These are phyloP conservation scores for Temnopleurus reevesii DNA, from an alignment of 53 echinoderm and acorn worm genomes.

Conservation along the genomic window DNA sequence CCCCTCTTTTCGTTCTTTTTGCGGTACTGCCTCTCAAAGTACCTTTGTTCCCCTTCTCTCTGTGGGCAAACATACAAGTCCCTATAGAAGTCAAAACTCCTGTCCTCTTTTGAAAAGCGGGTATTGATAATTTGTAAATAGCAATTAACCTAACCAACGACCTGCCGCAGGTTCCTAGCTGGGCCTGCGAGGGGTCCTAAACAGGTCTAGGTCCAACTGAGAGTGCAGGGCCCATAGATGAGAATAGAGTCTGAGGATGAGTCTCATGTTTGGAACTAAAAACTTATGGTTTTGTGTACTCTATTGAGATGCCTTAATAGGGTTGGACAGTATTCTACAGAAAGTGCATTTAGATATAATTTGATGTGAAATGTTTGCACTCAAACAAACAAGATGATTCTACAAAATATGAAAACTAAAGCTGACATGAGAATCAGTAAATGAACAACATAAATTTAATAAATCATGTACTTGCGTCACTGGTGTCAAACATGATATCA, in stretches of 20 bases:
- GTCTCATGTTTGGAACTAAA: neutral
- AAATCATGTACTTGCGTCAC: too few species aligned
- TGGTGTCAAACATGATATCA: too few species aligned
- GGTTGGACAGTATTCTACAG: too few species aligned
- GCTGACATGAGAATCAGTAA: too few species aligned
- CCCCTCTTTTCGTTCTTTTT: neutral
- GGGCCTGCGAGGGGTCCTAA: constrained; percentile 2
- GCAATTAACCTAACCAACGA: constrained; percentile 51
- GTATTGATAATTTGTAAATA: constrained; percentile 61
- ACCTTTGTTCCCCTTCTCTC: constrained; percentile 8
- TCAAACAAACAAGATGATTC: too few species aligned
- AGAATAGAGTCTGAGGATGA: neutral
- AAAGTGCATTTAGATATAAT: too few species aligned
- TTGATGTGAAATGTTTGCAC: too few species aligned
- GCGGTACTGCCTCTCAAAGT: neutral
- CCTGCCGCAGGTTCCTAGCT: constrained; percentile 40
- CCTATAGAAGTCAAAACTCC: constrained; percentile 40
- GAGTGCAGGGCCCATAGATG: neutral
- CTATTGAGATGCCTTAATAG: too few species aligned
- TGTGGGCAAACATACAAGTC: constrained; percentile 35
- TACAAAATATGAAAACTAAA: too few species aligned
- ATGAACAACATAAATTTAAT: too few species aligned
- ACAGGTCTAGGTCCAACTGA: constrained; percentile 27
- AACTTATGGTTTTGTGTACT: too few species aligned
- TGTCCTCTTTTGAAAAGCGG: neutral